These are phyloP conservation scores for Cataglyphis cursor DNA, from an alignment of 2,888 invertebrate genomes.

Conservation along the genomic window DNA sequence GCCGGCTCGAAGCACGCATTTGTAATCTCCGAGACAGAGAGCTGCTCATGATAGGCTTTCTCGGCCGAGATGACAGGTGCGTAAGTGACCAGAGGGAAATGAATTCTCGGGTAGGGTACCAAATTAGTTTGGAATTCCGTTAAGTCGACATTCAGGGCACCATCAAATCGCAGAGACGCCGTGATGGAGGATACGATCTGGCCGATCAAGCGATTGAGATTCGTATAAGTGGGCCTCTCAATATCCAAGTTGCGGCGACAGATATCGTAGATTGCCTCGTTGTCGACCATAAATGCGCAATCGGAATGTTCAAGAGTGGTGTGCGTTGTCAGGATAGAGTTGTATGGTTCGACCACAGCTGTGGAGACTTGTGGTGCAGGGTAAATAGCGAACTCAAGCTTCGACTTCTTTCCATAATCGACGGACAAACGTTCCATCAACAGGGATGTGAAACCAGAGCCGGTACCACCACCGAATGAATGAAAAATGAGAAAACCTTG, in stretches of 20 bases:
- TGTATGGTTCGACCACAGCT: constrained; percentile 98
- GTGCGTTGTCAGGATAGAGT: constrained; percentile 98
- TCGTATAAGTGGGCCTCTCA: constrained; percentile 98
- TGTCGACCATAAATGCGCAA: constrained; percentile 98
- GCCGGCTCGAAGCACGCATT: constrained; percentile 98
- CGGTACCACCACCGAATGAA: constrained; percentile 97
- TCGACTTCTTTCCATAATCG: constrained; percentile 98
- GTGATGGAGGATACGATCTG: constrained; percentile 98
- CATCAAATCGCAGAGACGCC: constrained; percentile 96
- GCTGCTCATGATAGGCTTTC: constrained; percentile 97
- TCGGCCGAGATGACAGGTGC: constrained; percentile 97
- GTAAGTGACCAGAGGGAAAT: constrained; percentile 97
- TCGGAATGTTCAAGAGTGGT: constrained; percentile 96
- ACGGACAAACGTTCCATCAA: constrained; percentile 98
- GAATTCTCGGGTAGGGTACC: constrained; percentile 98
- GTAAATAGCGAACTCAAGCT: constrained; percentile 96
- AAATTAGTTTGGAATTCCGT: constrained; percentile 97
- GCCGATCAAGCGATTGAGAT: constrained; percentile 97
- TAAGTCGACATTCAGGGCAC: constrained; percentile 95
- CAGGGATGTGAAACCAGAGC: constrained; percentile 97
- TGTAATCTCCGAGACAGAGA: constrained; percentile 97
- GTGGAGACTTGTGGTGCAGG: constrained; percentile 97
- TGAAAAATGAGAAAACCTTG: constrained; percentile 98
- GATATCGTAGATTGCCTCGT: constrained; percentile 96
- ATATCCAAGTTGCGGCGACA: constrained; percentile 98